Base-by-base conservation (phyloP, 2,113 vertebrate genomes). In the Dromiciops gliroides region DNA sequence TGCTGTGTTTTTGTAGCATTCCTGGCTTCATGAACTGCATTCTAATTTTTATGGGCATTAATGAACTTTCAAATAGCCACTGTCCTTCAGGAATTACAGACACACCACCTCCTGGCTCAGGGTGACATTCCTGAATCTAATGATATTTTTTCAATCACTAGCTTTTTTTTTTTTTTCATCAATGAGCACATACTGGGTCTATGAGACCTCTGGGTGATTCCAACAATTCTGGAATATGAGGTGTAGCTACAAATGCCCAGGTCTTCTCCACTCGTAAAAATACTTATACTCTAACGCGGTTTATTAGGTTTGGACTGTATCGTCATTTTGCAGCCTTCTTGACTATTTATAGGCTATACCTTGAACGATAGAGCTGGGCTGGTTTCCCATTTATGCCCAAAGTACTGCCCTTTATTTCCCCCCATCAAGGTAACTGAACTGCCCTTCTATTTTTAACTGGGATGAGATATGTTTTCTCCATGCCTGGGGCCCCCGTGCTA, bases 41-140 rank as follows among this genome's bases (percentile, higher is more conserved):
- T 93, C 90, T 53, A 95, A 94, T 92, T 96, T 96, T 97, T 95
- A 52, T 90, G 53, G 52, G 95, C 8, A 52, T 94, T 96, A 94
- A 89, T 94, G 23, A 94, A 95, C 93, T 95, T 37, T 95, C 37
- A 96, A 92, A 52, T 92, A 95, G 94, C 6, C 89, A 56, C 83
- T 2, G 7, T 51, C 48, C 5, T 52, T 52, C 52, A 95, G 89
- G 50, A 96, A 95, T 97, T 93, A 94, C n/a, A 94, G 50, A 50
- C 94, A 88, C 93, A 51, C 14, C 91, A 93, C 93, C 91, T 48
- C 91, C n/a, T 56, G 51, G 5, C 50, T 7, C 14, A 51, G 19
- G 23, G 10, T n/a, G 93, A 56, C 89, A 90, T 93, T 96, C 95
- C 93, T 89, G 91, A 51, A 93, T 67, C 48, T 48, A 95, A 94